Evolutionary conservation across 1,140 invertebrate species (phyloP).

Genomic region (Muscidifurax raptorellus): DNA sequence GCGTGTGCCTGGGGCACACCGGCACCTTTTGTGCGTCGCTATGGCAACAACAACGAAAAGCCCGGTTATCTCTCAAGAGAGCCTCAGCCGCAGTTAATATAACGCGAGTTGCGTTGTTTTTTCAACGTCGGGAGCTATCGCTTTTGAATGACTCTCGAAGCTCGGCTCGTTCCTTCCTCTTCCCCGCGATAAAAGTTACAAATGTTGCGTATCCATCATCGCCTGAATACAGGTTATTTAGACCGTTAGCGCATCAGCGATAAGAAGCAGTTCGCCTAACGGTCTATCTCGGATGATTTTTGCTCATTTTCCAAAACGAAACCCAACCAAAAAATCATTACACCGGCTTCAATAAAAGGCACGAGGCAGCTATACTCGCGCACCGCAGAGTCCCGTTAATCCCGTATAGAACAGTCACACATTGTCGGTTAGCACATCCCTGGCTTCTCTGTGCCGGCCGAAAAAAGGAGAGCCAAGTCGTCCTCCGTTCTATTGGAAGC

Average conservation of each 20-base stretch:
- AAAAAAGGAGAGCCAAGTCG: background rate
- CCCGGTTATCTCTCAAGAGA: background rate
- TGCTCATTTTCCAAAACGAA: background rate
- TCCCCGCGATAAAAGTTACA: background rate
- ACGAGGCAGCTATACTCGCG: no score
- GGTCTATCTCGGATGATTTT: background rate
- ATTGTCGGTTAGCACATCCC: background rate
- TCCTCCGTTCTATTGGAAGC: background rate
- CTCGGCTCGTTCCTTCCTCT: no score
- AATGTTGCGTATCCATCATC: background rate
- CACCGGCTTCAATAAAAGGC: no score
- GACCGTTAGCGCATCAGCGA: background rate
- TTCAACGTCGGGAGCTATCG: background rate
- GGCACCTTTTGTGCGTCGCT: constrained; percentile 40
- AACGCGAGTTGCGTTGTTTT: background rate
- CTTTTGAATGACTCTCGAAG: background rate
- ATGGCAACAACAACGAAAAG: constrained; percentile 36
- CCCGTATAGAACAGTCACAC: background rate
- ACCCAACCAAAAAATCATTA: no score
- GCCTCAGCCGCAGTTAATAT: background rate
- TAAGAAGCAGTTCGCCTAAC: background rate
- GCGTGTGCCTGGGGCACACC: constrained; percentile 1
- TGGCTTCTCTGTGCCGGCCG: background rate
- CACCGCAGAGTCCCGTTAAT: background rate
- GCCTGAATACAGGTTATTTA: background rate